These are phyloP conservation scores for Papilio xuthus DNA, from an alignment of 1,140 invertebrate species.

Conservation along the genomic window DNA sequence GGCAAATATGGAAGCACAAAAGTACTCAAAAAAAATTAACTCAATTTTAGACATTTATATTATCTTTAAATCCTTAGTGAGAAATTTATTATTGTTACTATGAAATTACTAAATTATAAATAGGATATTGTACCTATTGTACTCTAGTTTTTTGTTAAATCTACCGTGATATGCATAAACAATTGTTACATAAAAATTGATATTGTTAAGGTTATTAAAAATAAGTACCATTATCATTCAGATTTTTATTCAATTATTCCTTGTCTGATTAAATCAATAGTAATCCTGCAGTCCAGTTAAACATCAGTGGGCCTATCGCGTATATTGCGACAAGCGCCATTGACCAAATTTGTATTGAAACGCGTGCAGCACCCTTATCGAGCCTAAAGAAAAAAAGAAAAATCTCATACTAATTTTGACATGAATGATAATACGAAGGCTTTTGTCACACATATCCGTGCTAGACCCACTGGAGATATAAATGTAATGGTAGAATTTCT, in stretches of 20 bases:
- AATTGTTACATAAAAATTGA: background rate
- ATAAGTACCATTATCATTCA: background rate
- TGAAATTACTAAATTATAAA: slow-evolving; percentile 20
- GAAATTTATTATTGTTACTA: slow-evolving; percentile 27
- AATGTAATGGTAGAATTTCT: too few species aligned
- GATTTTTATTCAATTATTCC: background rate
- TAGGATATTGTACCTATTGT: background rate
- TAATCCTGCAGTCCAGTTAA: background rate
- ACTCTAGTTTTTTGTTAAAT: background rate
- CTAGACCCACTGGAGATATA: too few species aligned
- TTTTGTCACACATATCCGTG: too few species aligned
- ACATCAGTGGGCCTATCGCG: too few species aligned
- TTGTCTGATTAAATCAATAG: background rate
- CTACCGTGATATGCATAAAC: background rate
- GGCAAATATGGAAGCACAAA: slow-evolving; percentile 79
- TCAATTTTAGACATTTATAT: background rate
- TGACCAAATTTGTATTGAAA: too few species aligned
- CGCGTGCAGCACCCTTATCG: too few species aligned
- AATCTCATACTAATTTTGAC: too few species aligned
- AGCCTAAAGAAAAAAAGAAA: too few species aligned
- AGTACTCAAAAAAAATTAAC: slow-evolving; percentile 59
- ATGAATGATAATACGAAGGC: too few species aligned
- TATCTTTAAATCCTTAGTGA: background rate
- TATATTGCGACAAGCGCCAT: too few species aligned
- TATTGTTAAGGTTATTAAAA: slow-evolving; percentile 5